phyloP scores from a whole-genome alignment of 2,113 vertebrate species.

The Edolisoma coerulescens region DNA sequence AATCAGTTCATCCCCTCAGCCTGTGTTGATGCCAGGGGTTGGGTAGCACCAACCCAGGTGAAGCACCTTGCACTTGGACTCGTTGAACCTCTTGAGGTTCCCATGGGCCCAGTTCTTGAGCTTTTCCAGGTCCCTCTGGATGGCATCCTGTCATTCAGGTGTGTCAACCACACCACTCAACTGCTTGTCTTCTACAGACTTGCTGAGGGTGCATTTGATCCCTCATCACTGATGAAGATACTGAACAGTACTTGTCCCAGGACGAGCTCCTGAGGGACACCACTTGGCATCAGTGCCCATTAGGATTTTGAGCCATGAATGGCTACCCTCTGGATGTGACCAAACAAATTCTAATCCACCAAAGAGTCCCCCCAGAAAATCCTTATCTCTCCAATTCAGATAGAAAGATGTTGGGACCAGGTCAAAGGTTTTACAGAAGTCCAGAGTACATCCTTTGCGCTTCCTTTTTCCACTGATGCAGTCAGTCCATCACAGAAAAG shows the following conservation, averaged over 20 bases:
- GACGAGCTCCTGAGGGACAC: not conserved
- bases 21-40: not conserved
- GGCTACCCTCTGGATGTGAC: accelerated
- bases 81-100: not conserved
- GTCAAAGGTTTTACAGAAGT: not conserved
- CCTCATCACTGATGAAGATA: not conserved
- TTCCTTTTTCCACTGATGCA: not conserved
- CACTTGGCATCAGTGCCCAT: not conserved
- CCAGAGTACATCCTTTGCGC: not conserved
- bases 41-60: not conserved
- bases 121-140: not conserved
- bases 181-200: not conserved
- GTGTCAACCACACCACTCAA: not conserved
- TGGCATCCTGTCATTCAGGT: not conserved
- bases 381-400: not conserved
- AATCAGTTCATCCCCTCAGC: not conserved
- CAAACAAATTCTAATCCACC: not conserved
- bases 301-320: not conserved
- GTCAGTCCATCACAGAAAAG: not conserved
- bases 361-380: not conserved
- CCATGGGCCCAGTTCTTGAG: not conserved
- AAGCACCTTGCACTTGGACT: not conserved
- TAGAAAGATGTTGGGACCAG: not conserved
- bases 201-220: not conserved
- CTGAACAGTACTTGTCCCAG: not conserved